phyloP scores from a whole-genome alignment of 2,888 invertebrate genomes.

The Hydrotaea cyrtoneurina region DNA sequence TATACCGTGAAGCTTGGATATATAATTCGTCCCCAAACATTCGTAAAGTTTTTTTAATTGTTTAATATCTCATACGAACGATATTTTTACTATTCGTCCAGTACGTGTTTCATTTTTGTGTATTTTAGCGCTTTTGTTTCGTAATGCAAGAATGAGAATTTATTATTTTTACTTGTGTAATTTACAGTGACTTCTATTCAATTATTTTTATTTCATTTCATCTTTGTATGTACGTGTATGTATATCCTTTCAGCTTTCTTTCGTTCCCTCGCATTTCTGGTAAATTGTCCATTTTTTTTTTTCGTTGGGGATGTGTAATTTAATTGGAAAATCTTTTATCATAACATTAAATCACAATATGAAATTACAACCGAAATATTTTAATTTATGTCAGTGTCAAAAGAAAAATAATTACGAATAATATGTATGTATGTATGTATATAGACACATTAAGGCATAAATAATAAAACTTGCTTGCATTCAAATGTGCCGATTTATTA shows the following conservation, averaged over 20 bases:
- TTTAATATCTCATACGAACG: no score
- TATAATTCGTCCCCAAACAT: no score
- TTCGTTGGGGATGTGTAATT: constrained; percentile 52
- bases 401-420: constrained; percentile 11
- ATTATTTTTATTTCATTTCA: constrained; percentile 67
- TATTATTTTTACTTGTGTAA: constrained; percentile 70
- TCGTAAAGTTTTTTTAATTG: no score
- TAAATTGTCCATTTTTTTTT: constrained; percentile 24
- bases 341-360: constrained; percentile 65
- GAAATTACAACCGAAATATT: constrained; percentile 2
- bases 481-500: constrained; percentile 5
- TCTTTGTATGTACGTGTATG: constrained; percentile 68
- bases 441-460: no score
- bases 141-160: constrained; percentile 67
- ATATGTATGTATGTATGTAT: neutral
- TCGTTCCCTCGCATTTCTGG: neutral
- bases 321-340: constrained; percentile 61
- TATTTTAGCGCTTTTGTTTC: constrained; percentile 70
- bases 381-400: constrained; percentile 15
- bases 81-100: neutral
- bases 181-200: constrained; percentile 71
- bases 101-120: constrained; percentile 68
- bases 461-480: neutral
- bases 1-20: no score
- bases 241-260: neutral